phyloP scores from a whole-genome alignment of 2,888 invertebrate genomes.

The Eutolmus rufibarbis region DNA sequence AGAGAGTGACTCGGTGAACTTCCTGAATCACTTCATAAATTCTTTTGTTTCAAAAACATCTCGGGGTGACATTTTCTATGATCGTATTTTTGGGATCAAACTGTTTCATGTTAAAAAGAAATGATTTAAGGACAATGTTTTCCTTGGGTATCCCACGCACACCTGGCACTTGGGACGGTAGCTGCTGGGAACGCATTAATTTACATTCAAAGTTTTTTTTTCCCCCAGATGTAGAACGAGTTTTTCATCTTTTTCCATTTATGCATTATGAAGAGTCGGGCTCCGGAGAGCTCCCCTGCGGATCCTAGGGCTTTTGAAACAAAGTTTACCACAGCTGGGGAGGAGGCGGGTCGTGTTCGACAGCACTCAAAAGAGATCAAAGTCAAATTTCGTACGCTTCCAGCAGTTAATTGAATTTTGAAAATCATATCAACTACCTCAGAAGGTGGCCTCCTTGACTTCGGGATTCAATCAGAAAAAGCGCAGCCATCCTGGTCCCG shows the following conservation, averaged over 20 bases:
- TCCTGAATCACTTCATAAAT: background rate
- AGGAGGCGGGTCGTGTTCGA: conserved; percentile 1
- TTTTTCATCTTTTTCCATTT: conserved; percentile 18
- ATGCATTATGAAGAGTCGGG: background rate
- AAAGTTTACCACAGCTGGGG: conserved; percentile 12
- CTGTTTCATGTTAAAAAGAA: background rate
- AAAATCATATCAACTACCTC: conserved; percentile 31
- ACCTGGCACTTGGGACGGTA: background rate
- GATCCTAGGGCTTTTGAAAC: background rate
- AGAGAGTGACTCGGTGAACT: no score
- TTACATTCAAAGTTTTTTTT: conserved; percentile 34
- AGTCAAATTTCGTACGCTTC: conserved; percentile 28
- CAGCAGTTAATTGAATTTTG: conserved; percentile 39
- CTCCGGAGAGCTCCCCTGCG: background rate
- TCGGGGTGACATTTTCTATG: background rate
- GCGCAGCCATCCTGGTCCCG: background rate
- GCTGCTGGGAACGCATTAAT: background rate
- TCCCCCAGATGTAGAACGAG: background rate
- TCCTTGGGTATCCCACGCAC: background rate
- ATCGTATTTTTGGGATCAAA: background rate
- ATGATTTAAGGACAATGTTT: background rate
- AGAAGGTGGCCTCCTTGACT: background rate
- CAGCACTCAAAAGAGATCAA: conserved; percentile 40
- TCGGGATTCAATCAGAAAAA: background rate
- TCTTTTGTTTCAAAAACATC: background rate